phyloP scores from a whole-genome alignment of 2,797 vertebrate genomes.

The Falco columbarius region DNA sequence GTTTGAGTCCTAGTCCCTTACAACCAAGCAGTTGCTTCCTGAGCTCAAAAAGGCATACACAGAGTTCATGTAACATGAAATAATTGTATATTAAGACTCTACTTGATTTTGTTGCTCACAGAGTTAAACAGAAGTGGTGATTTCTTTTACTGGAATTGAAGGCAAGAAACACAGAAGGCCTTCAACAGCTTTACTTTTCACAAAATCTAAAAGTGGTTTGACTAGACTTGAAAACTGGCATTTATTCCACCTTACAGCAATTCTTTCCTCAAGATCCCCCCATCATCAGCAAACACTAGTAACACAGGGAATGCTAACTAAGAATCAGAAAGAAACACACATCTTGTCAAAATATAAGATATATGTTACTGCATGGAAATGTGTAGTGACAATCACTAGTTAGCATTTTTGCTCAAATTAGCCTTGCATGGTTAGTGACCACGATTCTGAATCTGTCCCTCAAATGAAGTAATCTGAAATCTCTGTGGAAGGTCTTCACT shows the following conservation, averaged over 20 bases:
- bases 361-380: neutral
- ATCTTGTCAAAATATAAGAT: neutral
- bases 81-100: neutral
- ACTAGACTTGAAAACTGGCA: neutral
- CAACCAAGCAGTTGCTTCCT: neutral
- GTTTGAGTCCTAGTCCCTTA: neutral
- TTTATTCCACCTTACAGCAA: neutral
- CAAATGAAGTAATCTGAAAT: neutral
- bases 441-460: neutral
- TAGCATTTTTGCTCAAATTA: neutral
- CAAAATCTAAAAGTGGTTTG: neutral
- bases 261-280: neutral
- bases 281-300: neutral
- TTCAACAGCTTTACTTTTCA: neutral
- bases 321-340: neutral
- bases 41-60: neutral
- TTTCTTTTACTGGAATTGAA: neutral
- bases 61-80: neutral
- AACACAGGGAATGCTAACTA: neutral
- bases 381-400: neutral
- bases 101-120: too few relatives aligned
- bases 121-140: neutral
- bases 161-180: neutral
- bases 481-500: neutral
- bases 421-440: neutral